Evolutionary conservation across 2,113 vertebrate genomes (phyloP).

Genomic region (Narcine bancroftii): DNA sequence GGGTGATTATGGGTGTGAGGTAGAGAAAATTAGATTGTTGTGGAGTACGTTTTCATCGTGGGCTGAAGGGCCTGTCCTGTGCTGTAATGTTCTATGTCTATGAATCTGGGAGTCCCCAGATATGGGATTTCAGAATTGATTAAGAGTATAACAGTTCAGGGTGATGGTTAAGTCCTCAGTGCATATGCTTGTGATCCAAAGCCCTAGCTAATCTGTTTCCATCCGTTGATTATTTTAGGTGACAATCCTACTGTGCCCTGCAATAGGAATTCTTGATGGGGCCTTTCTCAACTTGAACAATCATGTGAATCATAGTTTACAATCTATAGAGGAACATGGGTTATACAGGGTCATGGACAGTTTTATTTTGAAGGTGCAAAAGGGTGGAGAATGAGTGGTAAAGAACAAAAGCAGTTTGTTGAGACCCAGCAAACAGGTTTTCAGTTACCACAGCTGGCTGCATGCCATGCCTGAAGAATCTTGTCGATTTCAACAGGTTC

Average conservation of each 20-base stretch:
- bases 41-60: too few species aligned
- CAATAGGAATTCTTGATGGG: neutral
- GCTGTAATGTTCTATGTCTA: too few species aligned
- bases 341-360: neutral
- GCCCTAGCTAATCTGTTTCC: neutral
- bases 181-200: neutral
- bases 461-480: neutral
- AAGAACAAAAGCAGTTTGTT: neutral
- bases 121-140: too few species aligned
- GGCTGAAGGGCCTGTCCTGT: too few species aligned
- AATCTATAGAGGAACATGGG: neutral
- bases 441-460: neutral
- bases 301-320: neutral
- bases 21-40: too few species aligned
- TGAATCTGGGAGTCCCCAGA: too few species aligned
- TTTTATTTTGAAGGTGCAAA: neutral
- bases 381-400: neutral
- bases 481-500: neutral
- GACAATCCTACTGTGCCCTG: neutral
- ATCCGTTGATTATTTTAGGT: neutral
- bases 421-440: slow-evolving; percentile 9
- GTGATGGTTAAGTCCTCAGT: too few species aligned
- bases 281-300: neutral
- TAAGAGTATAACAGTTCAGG: too few species aligned
- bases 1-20: too few species aligned